Percentiles rank a stretch among this genome's conserved stretches.
phyloP scores from a whole-genome alignment of 1,140 invertebrate species.

The Brachionus koreanus region DNA sequence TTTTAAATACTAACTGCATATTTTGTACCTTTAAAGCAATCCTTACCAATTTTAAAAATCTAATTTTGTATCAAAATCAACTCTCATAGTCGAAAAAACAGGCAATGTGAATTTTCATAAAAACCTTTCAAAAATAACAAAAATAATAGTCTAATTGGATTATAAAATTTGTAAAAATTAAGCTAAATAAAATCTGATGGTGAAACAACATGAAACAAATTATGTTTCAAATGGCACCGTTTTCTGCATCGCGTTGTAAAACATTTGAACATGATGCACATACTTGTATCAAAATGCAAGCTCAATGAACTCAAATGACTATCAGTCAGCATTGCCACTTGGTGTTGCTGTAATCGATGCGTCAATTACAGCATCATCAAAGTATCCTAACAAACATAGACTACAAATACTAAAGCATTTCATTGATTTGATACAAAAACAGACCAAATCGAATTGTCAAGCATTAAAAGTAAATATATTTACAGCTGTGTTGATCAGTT shows the following conservation, averaged over 20 bases:
- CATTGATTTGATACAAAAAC: constrained; percentile 78
- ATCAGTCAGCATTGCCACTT: constrained; percentile 68
- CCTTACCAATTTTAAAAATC: no score
- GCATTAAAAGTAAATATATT: constrained; percentile 95
- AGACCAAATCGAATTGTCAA: constrained; percentile 77
- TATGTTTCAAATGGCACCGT: constrained; percentile 68
- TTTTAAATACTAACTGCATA: no score
- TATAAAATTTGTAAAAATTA: no score
- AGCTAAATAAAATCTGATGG: no score
- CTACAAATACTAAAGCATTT: constrained; percentile 96
- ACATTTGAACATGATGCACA: constrained; percentile 89
- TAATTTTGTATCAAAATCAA: no score
- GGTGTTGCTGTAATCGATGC: constrained; percentile 95
- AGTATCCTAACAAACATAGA: constrained; percentile 87
- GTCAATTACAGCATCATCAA: constrained; percentile 82
- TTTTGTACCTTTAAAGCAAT: no score
- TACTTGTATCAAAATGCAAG: constrained; percentile 69
- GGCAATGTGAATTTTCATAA: no score
- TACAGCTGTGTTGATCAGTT: constrained; percentile 79
- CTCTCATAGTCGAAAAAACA: no score
- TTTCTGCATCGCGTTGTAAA: constrained; percentile 86
- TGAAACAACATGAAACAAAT: no score
- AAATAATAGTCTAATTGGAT: no score
- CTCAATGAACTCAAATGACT: neutral
- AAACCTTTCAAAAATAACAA: no score